Evolutionary conservation across 1,140 invertebrate species (phyloP), one percentile per base, ranked within the genome.

Genomic region (Drosophila setifemur): DNA sequence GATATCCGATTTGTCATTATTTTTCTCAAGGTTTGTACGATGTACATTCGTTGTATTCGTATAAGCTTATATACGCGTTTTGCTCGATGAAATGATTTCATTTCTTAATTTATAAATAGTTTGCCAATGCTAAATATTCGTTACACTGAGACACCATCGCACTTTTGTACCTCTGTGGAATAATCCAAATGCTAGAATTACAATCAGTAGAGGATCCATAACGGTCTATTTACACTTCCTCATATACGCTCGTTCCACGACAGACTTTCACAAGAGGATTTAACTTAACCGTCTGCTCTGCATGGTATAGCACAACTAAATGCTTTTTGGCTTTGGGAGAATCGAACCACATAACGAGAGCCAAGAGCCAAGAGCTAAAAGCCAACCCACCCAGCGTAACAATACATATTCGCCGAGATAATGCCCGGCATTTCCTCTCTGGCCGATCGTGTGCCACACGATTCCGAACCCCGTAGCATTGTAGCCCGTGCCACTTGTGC

Each of bases 91-190:
- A 68, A 74, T 83, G 73, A 85, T 85, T 85, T 83, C 78, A 85
- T 78, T 73, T 83, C 63, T 85, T 33, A 52, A 66, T 73, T 78
- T 83, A 85, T 35, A 83, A 85, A 85, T 85, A 78, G 63, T 70
- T 58, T 18, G 18, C 35, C n/a, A 55, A 26, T 61, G 14, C 47
- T 45, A 39, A 60, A 44, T 28, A 44, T 25, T 28, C 26, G 54
- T 49, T 37, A 39, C 12, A 40, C 33, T 14, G 35, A 21, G 25
- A 5, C 11, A 21, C 16, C 1, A 8, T 21, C 21, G 18, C 1
- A 12, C 3, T 9, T 44, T 19, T 6, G 12, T 39, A 49, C 44
- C 60, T 83, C 63, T 73, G 49, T 71, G 42, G 47, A 67, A 53
- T 37, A 42, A 25, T 63, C 28, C 48, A 35, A 71, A 42, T 23